Evolutionary conservation across 2,888 invertebrate genomes (phyloP).

Genomic region (Hedychridium roseum): DNA sequence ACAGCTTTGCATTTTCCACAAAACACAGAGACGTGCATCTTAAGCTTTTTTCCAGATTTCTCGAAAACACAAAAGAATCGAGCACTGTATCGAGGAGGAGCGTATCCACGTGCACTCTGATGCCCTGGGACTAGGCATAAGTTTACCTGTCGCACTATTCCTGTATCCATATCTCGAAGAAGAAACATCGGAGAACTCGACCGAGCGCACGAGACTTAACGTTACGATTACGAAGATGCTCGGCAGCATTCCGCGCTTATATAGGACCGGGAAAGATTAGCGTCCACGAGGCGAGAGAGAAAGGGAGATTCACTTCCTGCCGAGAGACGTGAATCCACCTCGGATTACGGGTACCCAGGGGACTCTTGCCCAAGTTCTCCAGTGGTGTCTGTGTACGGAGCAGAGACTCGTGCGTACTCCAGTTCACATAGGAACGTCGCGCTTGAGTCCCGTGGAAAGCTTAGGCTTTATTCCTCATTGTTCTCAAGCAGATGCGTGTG

Average conservation of each 20-base stretch:
- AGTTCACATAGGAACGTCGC: slow-evolving; percentile 47
- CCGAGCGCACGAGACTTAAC: slow-evolving; percentile 35
- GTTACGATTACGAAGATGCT: slow-evolving; percentile 48
- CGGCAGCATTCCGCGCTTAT: slow-evolving; percentile 43
- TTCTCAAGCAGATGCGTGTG: slow-evolving; percentile 22
- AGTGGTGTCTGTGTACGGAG: slow-evolving; percentile 3
- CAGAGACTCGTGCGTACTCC: slow-evolving; percentile 19
- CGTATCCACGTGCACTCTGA: slow-evolving; percentile 1
- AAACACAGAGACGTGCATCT: too few species aligned
- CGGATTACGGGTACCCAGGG: slow-evolving; percentile 17
- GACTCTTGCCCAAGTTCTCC: neutral
- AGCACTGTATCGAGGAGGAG: slow-evolving; percentile 21
- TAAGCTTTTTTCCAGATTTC: too few species aligned
- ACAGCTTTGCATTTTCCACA: too few species aligned
- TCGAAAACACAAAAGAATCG: neutral
- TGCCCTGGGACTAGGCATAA: neutral
- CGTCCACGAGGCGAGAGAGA: too few species aligned
- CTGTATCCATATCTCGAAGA: slow-evolving; percentile 25
- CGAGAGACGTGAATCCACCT: slow-evolving; percentile 24
- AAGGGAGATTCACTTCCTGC: slow-evolving; percentile 41
- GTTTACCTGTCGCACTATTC: slow-evolving; percentile 34
- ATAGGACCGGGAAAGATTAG: too few species aligned
- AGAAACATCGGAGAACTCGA: slow-evolving; percentile 1
- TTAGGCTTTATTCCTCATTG: slow-evolving; percentile 51
- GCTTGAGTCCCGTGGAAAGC: slow-evolving; percentile 51